Conservation (phyloP, 1,140 invertebrate genomes). For the Leptopilina clavipes region DNA sequence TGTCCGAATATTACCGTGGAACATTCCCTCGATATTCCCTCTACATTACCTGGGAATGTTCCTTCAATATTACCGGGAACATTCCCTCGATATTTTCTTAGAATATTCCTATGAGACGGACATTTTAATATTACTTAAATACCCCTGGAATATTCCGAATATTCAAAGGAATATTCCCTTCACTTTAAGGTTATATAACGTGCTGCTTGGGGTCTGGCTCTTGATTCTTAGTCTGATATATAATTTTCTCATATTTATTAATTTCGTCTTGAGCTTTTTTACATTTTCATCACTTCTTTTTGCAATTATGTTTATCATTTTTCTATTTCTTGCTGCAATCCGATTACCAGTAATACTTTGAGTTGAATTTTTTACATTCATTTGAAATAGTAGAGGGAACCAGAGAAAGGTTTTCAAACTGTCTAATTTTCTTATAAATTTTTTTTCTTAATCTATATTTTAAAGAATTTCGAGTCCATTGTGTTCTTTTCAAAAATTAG, state of each 20-base stretch:
- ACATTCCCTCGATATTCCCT: too few species aligned
- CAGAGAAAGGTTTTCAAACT: not conserved
- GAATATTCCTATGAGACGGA: too few species aligned
- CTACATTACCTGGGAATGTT: too few species aligned
- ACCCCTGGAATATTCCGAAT: too few species aligned
- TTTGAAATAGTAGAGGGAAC: not conserved
- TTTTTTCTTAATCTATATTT: not conserved
- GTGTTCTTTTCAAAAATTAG: not conserved
- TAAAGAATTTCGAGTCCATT: not conserved
- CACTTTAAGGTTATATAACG: too few species aligned
- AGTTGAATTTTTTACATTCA: not conserved
- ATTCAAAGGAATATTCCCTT: too few species aligned
- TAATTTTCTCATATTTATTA: not conserved
- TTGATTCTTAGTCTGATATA: too few species aligned
- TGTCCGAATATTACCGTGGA: too few species aligned
- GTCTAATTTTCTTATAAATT: not conserved
- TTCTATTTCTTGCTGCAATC: not conserved
- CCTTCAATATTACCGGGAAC: too few species aligned
- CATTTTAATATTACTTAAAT: too few species aligned
- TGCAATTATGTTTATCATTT: not conserved
- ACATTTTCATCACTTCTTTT: not conserved
- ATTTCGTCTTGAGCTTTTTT: not conserved
- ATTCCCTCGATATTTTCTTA: too few species aligned
- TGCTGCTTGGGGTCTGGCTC: too few species aligned
- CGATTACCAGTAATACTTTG: not conserved